Evolutionary conservation across 1,140 invertebrate genomes (phyloP), one percentile per base, ranked within the genome.

Genomic region (Adelges cooleyi): DNA sequence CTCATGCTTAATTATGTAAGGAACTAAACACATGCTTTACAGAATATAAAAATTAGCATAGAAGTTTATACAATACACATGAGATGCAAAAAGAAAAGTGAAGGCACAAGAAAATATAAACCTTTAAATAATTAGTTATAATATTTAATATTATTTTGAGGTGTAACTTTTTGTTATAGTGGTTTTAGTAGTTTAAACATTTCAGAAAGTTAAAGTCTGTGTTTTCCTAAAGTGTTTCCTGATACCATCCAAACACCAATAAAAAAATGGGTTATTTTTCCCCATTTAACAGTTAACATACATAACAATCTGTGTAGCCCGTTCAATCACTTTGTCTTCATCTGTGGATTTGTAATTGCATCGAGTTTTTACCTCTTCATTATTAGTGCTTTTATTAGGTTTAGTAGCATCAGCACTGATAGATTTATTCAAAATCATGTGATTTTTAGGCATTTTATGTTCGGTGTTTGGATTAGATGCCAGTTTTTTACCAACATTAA

Each of bases 261-360:
- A 15, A 20, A 20, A 18, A 29, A 62, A 15, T 6, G 9, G n/a
- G 23, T 40, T 59, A 33, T 33, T 6, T 33, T 5, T 33, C 11
- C 29, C 29, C 27, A 48, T 40, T 20, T 46, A 27, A 44, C 44
- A 13, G 25, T 38, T 74, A 79, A 86, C 85, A 80, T 87, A 89
- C 86, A 86, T 87, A 74, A 88, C 85, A 76, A 88, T 88, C 75
- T 86, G 86, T 80, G 85, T 87, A 73, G 86, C 86, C 74, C 84
- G 81, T 78, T 87, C 84, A 80, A 88, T 84, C 70, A 86, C 86
- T 74, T 84, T 84, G 68, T 83, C 81, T 78, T 87, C 85, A 73
- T 86, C 83, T 69, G 82, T 80, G 69, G 69, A 68, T 62, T 62
- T 62, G 20, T 22, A 56, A 42, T 62, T 48, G 10, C 10, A 9